Evolutionary conservation across 2,113 vertebrate genomes (phyloP).

Genomic region (Planiliza haematocheilus): DNA sequence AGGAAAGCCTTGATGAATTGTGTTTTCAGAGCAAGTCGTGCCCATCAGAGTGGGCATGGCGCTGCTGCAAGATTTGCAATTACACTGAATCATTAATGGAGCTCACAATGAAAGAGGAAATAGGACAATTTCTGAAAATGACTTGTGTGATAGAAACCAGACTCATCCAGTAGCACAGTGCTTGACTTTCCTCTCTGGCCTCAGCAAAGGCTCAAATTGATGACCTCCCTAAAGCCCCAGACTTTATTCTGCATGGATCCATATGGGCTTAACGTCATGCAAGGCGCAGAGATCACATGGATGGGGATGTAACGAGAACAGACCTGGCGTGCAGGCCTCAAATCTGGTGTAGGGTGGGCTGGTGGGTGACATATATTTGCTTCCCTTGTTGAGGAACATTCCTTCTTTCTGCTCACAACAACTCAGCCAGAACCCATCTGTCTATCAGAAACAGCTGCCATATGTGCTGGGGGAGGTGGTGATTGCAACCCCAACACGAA

Average conservation of each 20-base stretch:
- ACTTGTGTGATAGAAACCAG: constrained; percentile 70
- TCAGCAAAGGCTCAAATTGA: constrained; percentile 44
- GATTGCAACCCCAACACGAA: constrained; percentile 39
- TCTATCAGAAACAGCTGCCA: constrained; percentile 68
- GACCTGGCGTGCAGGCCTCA: constrained; percentile 28
- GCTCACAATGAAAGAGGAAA: constrained; percentile 52
- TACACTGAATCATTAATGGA: constrained; percentile 59
- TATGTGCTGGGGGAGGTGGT: constrained; percentile 52
- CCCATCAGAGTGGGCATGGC: constrained; percentile 27
- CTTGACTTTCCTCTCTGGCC: constrained; percentile 45
- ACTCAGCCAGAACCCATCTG: constrained; percentile 64
- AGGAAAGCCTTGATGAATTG: constrained; percentile 25
- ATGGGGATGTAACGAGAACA: constrained; percentile 28
- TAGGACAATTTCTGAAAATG: constrained; percentile 65
- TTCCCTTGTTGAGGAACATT: constrained; percentile 48
- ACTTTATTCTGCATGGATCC: constrained; percentile 49
- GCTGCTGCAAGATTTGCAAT: constrained; percentile 43
- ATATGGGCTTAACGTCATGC: constrained; percentile 59
- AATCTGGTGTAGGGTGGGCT: constrained; percentile 22
- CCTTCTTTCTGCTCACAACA: constrained; percentile 50
- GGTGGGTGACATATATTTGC: constrained; percentile 46
- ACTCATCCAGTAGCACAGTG: constrained; percentile 59
- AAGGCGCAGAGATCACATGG: constrained; percentile 40
- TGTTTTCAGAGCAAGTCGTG: constrained; percentile 1
- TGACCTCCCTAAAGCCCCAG: constrained; percentile 49